A percentile compares a stretch with the other conserved stretches of the same genome.
These are phyloP conservation scores for Myotis planiceps DNA, from an alignment of 2,797 vertebrate genomes.

Conservation along the genomic window DNA sequence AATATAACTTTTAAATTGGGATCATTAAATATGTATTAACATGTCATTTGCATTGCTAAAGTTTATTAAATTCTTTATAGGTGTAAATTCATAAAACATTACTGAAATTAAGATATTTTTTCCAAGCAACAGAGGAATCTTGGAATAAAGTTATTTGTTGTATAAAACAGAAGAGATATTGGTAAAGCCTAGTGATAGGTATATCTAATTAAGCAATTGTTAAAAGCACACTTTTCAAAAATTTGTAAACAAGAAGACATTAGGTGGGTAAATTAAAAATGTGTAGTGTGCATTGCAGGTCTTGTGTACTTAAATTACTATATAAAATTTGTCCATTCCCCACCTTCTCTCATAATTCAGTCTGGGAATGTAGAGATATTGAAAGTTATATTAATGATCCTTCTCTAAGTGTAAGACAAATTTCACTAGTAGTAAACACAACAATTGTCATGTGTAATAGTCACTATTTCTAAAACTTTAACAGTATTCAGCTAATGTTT, in stretches of 20 bases:
- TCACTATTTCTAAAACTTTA: slow-evolving; percentile 47
- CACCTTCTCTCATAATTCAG: not conserved
- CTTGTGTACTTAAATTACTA: not conserved
- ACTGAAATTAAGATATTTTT: not conserved
- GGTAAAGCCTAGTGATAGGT: not conserved
- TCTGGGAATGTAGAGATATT: slow-evolving; percentile 30
- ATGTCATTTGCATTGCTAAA: not conserved
- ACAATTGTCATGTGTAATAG: not conserved
- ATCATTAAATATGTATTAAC: not conserved
- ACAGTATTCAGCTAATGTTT: not conserved
- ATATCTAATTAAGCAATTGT: not conserved
- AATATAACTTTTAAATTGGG: not conserved
- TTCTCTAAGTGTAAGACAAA: slow-evolving; percentile 36
- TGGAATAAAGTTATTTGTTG: not conserved
- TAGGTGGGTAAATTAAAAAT: not conserved
- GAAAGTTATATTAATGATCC: slow-evolving; percentile 37
- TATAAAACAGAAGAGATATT: not conserved
- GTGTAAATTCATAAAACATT: not conserved
- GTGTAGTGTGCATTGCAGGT: not conserved
- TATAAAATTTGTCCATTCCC: not conserved
- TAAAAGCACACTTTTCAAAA: slow-evolving; percentile 12
- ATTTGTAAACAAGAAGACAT: not conserved
- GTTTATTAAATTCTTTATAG: not conserved
- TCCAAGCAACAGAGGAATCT: not conserved
- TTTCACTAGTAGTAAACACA: slow-evolving; percentile 41